These are phyloP conservation scores for Apistogramma diplotaenia DNA, from an alignment of 2,113 vertebrate species.

Conservation along the genomic window DNA sequence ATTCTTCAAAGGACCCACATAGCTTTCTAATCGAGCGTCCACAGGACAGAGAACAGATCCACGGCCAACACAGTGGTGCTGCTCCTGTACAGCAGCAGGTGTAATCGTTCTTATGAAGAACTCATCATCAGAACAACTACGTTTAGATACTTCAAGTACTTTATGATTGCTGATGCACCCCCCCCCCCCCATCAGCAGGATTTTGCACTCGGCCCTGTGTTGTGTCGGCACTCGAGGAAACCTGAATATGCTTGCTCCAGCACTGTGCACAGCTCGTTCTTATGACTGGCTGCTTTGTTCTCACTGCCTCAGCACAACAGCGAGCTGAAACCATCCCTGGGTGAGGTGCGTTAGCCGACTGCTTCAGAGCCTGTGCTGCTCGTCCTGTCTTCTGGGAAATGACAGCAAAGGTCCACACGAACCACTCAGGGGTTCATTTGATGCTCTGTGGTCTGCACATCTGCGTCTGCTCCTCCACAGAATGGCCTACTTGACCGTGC, in stretches of 20 bases:
- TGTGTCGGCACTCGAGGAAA: not conserved
- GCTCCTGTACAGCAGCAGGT: no score
- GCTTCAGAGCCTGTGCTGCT: not conserved
- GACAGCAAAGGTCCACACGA: not conserved
- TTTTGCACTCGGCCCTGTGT: not conserved
- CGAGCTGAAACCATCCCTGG: not conserved
- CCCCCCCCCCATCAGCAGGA: not conserved
- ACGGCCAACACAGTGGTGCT: no score
- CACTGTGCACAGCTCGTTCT: not conserved
- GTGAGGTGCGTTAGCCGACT: not conserved
- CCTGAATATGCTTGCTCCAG: not conserved
- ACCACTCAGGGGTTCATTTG: not conserved
- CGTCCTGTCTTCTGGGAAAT: not conserved
- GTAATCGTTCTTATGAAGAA: no score
- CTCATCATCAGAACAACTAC: not conserved
- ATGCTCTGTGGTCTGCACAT: constrained; percentile 3
- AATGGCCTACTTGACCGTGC: constrained; percentile 25
- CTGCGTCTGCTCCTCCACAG: constrained; percentile 1
- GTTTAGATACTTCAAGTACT: not conserved
- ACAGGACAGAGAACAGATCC: not conserved
- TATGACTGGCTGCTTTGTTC: not conserved
- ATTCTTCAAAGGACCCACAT: not conserved
- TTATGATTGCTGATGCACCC: not conserved
- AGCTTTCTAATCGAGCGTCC: not conserved
- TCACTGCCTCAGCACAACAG: not conserved